These are phyloP conservation scores for Microcaecilia unicolor DNA, from an alignment of 2,797 vertebrate species.

Conservation along the genomic window DNA sequence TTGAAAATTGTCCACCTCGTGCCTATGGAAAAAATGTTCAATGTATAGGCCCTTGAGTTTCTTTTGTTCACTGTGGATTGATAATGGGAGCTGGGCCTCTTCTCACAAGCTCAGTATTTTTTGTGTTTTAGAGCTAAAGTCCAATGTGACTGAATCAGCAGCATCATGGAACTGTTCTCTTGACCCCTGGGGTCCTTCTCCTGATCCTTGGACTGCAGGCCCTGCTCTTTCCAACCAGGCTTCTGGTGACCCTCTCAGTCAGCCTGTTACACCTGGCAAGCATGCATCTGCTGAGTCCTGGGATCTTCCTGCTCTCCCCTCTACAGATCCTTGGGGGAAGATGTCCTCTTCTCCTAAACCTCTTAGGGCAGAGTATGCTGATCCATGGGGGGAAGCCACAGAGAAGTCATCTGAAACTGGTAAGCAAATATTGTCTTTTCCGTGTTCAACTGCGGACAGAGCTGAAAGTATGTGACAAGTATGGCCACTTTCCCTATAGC, in stretches of 20 bases:
- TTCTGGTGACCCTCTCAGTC: slow-evolving; percentile 19
- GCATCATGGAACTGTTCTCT: slow-evolving; percentile 42
- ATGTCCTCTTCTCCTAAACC: slow-evolving; percentile 26
- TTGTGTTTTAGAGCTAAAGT: slow-evolving; percentile 44
- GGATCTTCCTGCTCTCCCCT: slow-evolving; percentile 38
- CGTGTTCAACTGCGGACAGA: no score
- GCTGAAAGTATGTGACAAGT: background rate
- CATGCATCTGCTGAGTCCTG: slow-evolving; percentile 35
- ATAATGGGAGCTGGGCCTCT: no score
- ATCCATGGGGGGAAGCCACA: slow-evolving; percentile 39
- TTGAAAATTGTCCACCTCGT: no score
- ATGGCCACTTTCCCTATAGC: no score
- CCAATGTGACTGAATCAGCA: slow-evolving; percentile 25
- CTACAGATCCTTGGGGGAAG: slow-evolving; percentile 41
- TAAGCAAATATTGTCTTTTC: slow-evolving; percentile 17
- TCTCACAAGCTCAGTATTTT: no score
- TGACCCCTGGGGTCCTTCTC: slow-evolving; percentile 59
- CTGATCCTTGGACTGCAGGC: slow-evolving; percentile 52
- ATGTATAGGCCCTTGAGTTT: no score
- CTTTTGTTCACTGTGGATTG: no score
- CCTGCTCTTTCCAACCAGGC: no score
- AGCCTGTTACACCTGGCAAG: slow-evolving; percentile 25
- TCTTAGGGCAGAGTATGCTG: slow-evolving; percentile 19
- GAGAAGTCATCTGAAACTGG: slow-evolving; percentile 36
- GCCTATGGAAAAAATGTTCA: no score